Evolutionary conservation across 2,888 invertebrate species (phyloP), one percentile per base, ranked within the genome.

Genomic region (Galerucella nymphaeae): DNA sequence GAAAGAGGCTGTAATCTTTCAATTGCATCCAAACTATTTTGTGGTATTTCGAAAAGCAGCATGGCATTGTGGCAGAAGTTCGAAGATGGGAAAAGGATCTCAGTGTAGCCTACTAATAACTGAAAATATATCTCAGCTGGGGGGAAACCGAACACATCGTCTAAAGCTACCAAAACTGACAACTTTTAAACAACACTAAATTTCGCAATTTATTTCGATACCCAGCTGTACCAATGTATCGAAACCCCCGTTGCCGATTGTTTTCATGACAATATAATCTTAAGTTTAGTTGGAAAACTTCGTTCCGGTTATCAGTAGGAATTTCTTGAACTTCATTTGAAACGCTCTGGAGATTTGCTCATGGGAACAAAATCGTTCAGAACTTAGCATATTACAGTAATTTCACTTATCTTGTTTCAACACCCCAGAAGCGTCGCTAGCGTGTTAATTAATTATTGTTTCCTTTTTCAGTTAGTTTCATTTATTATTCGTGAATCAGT

Each of bases 331-430:
- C 30, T 59, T 38, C 30, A 38, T 59, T 38, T 8, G n/a, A 38
- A 59, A 59, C 59, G 38, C 59, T 30, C 11, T 30, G 14, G n/a
- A 38, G 59, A 59, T n/a, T 59, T 38, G 38, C 59, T 59, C 59
- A 30, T 38, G 59, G 59, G 59, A 59, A 59, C 59, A 30, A 38
- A 38, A 59, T 38, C 38, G 38, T 59, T 59, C 38, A 38, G 16
- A 59, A 59, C 59, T 59, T 59, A 30, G 59, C 38, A 38, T 38
- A 38, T 59, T 38, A 59, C 59, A 59, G n/a, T 14, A 59, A 59
- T 59, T 59, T 59, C 59, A 59, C 38, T 59, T 59, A 59, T 59
- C 59, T 30, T 38, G 59, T 23, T 59, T 38, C 2, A 38, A 59
- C 58, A 58, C 58, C 59, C 38, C 59, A 8, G 11, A 30, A 38